Evolutionary conservation across 2,888 invertebrate genomes (phyloP).

Genomic region (Escarpia spicata): DNA sequence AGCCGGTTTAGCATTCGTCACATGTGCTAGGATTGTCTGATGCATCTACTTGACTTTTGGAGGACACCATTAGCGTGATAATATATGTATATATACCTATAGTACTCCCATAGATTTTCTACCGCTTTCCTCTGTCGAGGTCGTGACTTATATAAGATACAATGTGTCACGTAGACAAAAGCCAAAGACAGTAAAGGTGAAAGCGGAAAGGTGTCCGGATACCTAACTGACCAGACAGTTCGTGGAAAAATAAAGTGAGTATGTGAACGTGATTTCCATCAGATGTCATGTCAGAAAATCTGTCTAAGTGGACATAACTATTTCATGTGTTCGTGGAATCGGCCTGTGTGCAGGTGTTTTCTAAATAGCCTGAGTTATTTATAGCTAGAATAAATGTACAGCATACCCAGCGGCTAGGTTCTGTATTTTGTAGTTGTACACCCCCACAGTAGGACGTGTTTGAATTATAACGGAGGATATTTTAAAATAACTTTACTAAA

Average conservation of each 20-base stretch:
- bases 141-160: background rate
- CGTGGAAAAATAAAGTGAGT: background rate
- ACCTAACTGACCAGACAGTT: background rate
- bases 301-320: background rate
- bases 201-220: background rate
- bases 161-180: background rate
- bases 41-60: background rate
- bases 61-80: background rate
- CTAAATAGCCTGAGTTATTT: background rate
- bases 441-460: background rate
- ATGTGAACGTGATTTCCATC: background rate
- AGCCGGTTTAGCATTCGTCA: background rate
- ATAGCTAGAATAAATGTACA: background rate
- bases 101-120: background rate
- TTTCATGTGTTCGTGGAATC: background rate
- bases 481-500: background rate
- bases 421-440: background rate
- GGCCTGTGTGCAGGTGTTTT: background rate
- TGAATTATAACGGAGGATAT: background rate
- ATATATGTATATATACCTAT: background rate
- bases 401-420: background rate
- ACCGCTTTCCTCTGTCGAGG: background rate
- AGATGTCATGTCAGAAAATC: background rate
- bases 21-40: background rate
- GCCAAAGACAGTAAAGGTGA: background rate